These are phyloP conservation scores for Eurystomus gularis DNA, from an alignment of 2,113 vertebrate genomes.

Conservation along the genomic window DNA sequence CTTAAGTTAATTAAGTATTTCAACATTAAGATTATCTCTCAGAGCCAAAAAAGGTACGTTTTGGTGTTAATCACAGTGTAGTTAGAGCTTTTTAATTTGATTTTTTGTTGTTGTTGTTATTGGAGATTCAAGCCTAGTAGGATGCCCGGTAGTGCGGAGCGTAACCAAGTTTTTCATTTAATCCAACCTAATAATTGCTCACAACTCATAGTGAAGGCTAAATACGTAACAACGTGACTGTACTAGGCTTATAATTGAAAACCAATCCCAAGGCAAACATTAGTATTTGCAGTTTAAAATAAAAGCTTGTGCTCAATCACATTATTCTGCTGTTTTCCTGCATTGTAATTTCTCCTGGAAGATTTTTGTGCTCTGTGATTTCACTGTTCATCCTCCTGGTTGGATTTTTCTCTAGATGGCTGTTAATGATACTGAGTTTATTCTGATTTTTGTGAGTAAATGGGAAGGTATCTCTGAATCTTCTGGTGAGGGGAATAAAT, in stretches of 20 bases:
- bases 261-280: background rate
- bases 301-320: background rate
- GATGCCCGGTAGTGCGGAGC: background rate
- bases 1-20: background rate
- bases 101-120: background rate
- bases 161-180: background rate
- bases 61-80: background rate
- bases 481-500: background rate
- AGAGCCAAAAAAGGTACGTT: background rate
- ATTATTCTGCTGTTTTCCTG: background rate
- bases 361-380: background rate
- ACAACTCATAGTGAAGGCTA: background rate
- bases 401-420: background rate
- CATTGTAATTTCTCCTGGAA: slow-evolving; percentile 29
- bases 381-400: background rate
- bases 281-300: slow-evolving; percentile 37
- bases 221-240: background rate
- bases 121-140: background rate
- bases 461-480: background rate
- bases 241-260: slow-evolving; percentile 6
- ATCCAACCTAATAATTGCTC: background rate
- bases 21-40: background rate
- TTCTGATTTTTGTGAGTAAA: background rate
- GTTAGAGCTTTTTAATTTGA: background rate
- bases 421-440: background rate